Evolutionary conservation across 2,888 invertebrate species (phyloP).

Genomic region (Acanthosepion pharaonis): DNA sequence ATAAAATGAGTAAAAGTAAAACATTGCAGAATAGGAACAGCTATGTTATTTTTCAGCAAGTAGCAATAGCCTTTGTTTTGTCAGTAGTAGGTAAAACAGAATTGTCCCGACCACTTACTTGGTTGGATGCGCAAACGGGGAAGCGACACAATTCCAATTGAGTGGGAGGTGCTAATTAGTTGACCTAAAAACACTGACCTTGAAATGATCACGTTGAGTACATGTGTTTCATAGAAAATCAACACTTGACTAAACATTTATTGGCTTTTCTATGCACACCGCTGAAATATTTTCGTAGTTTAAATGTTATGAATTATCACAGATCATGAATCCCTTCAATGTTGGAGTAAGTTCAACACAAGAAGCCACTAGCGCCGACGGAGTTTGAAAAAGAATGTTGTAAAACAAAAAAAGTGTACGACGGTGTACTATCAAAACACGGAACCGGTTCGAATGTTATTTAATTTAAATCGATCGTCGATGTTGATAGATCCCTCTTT

Average conservation of each 20-base stretch:
- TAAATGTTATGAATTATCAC: not conserved
- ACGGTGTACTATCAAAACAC: too few relatives aligned
- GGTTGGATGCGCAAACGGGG: not conserved
- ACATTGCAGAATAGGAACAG: not conserved
- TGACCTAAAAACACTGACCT: slow-evolving; percentile 42
- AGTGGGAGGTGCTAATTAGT: not conserved
- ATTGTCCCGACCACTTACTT: not conserved
- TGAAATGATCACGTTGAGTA: slow-evolving; percentile 11
- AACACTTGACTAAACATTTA: not conserved
- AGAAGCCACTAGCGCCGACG: not conserved
- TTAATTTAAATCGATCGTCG: too few relatives aligned
- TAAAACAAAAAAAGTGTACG: not conserved
- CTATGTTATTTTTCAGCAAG: not conserved
- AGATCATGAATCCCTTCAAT: too few relatives aligned
- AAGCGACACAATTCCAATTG: not conserved
- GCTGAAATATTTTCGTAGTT: not conserved
- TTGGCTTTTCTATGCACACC: not conserved
- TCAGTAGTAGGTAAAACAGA: not conserved
- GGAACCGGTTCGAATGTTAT: too few relatives aligned
- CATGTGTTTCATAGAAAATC: not conserved
- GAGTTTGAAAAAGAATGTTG: not conserved
- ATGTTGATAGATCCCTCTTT: too few relatives aligned
- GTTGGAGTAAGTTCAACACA: not conserved
- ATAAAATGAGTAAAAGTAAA: not conserved
- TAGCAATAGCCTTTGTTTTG: not conserved